phyloP scores from a whole-genome alignment of 2,888 invertebrate genomes.

The Pelosia muscerda region DNA sequence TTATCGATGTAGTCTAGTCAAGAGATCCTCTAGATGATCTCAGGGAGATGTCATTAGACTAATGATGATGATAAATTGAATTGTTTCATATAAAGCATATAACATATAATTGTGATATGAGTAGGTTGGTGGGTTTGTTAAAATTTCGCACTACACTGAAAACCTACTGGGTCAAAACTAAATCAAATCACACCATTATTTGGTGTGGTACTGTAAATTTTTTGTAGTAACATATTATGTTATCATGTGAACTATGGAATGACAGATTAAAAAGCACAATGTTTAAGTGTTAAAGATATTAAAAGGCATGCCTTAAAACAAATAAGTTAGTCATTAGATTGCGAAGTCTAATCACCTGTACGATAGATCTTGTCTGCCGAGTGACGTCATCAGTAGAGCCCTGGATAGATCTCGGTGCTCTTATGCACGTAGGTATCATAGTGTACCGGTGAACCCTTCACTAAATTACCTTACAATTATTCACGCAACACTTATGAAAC shows the following conservation, averaged over 20 bases:
- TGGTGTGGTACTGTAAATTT: too few relatives aligned
- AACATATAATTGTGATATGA: too few relatives aligned
- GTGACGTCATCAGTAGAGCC: conserved; percentile 93
- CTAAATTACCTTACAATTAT: conserved; percentile 21
- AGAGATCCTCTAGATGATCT: too few relatives aligned
- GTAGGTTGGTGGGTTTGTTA: too few relatives aligned
- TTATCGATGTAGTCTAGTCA: too few relatives aligned
- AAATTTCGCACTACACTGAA: too few relatives aligned
- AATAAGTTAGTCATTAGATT: conserved; percentile 40
- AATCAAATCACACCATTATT: too few relatives aligned
- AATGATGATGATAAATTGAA: too few relatives aligned
- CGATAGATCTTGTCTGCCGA: conserved; percentile 89
- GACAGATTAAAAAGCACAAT: conserved; percentile 6
- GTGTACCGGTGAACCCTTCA: conserved; percentile 52
- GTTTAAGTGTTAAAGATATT: background rate
- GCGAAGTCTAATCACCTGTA: conserved; percentile 85
- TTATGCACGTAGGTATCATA: conserved; percentile 90
- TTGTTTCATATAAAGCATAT: too few relatives aligned
- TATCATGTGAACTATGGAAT: background rate
- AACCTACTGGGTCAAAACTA: too few relatives aligned
- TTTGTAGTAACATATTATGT: background rate
- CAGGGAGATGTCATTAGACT: too few relatives aligned
- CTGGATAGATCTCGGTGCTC: conserved; percentile 90
- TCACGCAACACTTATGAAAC: conserved; percentile 19
- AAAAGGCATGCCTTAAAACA: background rate